Percentiles rank a stretch among this genome's conserved stretches.
phyloP scores from a whole-genome alignment of 2,113 vertebrate genomes.

The Anguilla rostrata region DNA sequence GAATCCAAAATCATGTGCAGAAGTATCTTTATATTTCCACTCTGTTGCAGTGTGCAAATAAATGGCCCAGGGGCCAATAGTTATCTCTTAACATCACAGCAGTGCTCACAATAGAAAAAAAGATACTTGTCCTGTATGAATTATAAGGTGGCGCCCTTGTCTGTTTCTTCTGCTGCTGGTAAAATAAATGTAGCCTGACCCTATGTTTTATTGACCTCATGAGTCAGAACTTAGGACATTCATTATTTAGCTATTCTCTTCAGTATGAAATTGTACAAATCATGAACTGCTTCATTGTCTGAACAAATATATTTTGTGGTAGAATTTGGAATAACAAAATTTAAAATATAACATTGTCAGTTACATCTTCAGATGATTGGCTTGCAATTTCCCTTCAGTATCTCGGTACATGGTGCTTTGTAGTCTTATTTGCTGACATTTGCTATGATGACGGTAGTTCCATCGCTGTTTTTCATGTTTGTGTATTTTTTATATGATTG shows the following conservation, averaged over 20 bases:
- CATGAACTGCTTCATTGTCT: neutral
- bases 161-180: neutral
- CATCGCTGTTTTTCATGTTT: neutral
- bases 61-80: neutral
- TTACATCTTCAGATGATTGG: slow-evolving; percentile 41
- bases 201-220: neutral
- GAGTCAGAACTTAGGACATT: slow-evolving; percentile 8
- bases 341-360: slow-evolving; percentile 11
- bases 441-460: slow-evolving; percentile 13
- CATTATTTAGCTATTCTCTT: slow-evolving; percentile 19
- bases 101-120: neutral
- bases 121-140: neutral
- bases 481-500: neutral
- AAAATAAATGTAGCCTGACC: slow-evolving; percentile 7
- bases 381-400: slow-evolving; percentile 44
- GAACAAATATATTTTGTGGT: neutral
- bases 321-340: slow-evolving; percentile 8
- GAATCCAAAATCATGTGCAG: neutral
- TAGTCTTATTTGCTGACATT: slow-evolving; percentile 26
- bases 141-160: neutral
- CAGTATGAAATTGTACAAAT: neutral
- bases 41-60: neutral
- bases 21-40: neutral
- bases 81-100: too few species aligned
- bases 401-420: slow-evolving; percentile 9